Percentiles rank a stretch among this genome's conserved stretches.
Conservation (phyloP, 2,888 invertebrate genomes). For the Synanthedon tipuliformis region DNA sequence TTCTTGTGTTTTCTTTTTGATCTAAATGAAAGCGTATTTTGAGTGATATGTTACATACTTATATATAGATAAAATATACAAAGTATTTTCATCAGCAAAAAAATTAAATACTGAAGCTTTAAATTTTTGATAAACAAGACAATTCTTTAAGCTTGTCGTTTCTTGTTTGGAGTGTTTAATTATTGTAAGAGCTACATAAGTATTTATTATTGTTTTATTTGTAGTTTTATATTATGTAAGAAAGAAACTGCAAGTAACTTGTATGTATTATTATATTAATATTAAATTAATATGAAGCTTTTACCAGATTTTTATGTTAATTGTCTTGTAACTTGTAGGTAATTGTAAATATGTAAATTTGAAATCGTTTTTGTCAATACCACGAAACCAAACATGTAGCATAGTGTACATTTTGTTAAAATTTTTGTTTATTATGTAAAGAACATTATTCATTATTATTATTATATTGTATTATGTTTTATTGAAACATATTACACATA, state of each 20-base stretch:
- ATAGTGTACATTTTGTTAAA: conserved; percentile 61
- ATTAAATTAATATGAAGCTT: conserved; percentile 29
- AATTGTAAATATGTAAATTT: conserved; percentile 63
- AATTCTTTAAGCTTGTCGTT: neutral
- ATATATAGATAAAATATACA: neutral
- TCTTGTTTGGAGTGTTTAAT: neutral
- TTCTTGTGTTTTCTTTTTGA: too few species aligned
- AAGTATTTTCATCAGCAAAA: too few species aligned
- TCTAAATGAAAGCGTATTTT: too few species aligned
- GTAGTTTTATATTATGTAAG: conserved; percentile 16
- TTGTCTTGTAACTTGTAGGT: conserved; percentile 23
- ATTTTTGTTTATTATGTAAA: conserved; percentile 32
- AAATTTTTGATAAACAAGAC: neutral
- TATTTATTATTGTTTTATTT: conserved; percentile 13
- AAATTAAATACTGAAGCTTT: conserved; percentile 3
- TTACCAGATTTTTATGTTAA: conserved; percentile 51
- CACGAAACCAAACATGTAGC: conserved; percentile 67
- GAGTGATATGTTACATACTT: too few species aligned
- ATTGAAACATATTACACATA: conserved; percentile 27
- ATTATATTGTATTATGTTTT: conserved; percentile 46
- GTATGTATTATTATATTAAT: conserved; percentile 5
- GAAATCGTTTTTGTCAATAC: conserved; percentile 59
- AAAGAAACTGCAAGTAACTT: conserved; percentile 22
- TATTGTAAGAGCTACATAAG: conserved; percentile 9
- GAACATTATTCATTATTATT: conserved; percentile 30